A percentile compares a stretch with the other conserved stretches of the same genome.
Evolutionary conservation across 2,888 invertebrate species (phyloP).

Genomic region (Drosophila neutralis): DNA sequence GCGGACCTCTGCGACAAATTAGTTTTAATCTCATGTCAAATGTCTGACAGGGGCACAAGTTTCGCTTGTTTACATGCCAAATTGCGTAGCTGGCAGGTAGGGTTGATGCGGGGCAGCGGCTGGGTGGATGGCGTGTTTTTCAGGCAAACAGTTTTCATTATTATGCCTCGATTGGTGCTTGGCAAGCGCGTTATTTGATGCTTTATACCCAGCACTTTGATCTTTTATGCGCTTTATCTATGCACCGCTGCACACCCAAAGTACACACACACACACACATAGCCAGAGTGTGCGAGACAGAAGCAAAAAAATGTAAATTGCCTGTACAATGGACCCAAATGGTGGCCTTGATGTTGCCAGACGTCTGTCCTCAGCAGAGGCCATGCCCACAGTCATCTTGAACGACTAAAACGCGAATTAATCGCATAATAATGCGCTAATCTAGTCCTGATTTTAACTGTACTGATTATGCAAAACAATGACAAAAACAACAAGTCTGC

Average conservation of each 20-base stretch:
- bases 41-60: slow-evolving; percentile 57
- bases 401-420: slow-evolving; percentile 44
- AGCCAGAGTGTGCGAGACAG: neutral
- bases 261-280: slow-evolving; percentile 3
- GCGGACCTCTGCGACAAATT: slow-evolving; percentile 38
- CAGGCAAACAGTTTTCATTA: slow-evolving; percentile 69
- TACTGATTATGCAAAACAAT: slow-evolving; percentile 58
- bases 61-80: slow-evolving; percentile 47
- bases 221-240: slow-evolving; percentile 76
- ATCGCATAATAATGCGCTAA: slow-evolving; percentile 64
- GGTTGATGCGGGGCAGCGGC: neutral
- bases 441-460: slow-evolving; percentile 63
- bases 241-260: slow-evolving; percentile 42
- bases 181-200: slow-evolving; percentile 71
- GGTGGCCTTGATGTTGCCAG: slow-evolving; percentile 61
- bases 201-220: slow-evolving; percentile 72
- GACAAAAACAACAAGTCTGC: slow-evolving; percentile 6
- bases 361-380: slow-evolving; percentile 45
- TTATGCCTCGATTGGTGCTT: slow-evolving; percentile 74
- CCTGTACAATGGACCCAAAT: slow-evolving; percentile 56
- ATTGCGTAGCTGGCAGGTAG: slow-evolving; percentile 12
- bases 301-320: slow-evolving; percentile 33
- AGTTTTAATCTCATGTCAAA: slow-evolving; percentile 73
- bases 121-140: neutral
- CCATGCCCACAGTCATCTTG: slow-evolving; percentile 24